These are phyloP conservation scores for Holocentrus rufus DNA, from an alignment of 2,797 vertebrate species.

Conservation along the genomic window DNA sequence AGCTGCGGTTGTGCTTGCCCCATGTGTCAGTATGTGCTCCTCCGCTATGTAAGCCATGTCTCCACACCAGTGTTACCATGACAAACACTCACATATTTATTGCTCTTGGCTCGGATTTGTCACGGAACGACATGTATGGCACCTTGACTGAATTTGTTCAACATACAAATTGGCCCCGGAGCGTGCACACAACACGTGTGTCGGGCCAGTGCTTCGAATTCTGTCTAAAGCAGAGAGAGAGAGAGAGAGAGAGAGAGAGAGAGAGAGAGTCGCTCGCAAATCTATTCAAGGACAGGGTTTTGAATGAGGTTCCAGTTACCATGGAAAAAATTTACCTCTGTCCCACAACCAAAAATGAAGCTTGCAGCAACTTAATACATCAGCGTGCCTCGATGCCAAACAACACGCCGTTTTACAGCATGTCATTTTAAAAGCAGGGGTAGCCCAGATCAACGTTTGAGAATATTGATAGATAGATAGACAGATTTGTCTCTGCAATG, in stretches of 20 bases:
- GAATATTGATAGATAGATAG: not conserved
- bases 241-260: too few relatives aligned
- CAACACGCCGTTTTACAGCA: conserved; percentile 9
- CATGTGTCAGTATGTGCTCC: not conserved
- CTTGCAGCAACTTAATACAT: conserved; percentile 62
- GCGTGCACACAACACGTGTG: conserved; percentile 15
- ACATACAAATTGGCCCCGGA: conserved; percentile 6
- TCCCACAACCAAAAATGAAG: conserved; percentile 68
- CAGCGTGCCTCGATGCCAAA: conserved; percentile 21
- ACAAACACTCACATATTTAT: too few relatives aligned
- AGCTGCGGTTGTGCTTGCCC: not conserved
- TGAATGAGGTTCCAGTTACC: conserved; percentile 76
- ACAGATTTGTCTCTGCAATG: not conserved
- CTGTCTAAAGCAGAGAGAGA: too few relatives aligned
- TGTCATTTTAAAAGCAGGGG: conserved; percentile 11
- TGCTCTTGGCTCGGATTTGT: not conserved
- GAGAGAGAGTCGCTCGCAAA: conserved; percentile 60
- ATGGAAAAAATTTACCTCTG: conserved; percentile 75
- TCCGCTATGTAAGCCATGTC: conserved; percentile 6
- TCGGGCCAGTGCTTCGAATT: conserved; percentile 59
- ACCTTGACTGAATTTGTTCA: not conserved
- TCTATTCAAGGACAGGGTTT: conserved; percentile 75
- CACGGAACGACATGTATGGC: not conserved
- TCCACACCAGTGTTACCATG: not conserved
- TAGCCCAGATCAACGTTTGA: not conserved